These are phyloP conservation scores for Caprella mutica DNA, from an alignment of 2,888 invertebrate species.

Conservation along the genomic window DNA sequence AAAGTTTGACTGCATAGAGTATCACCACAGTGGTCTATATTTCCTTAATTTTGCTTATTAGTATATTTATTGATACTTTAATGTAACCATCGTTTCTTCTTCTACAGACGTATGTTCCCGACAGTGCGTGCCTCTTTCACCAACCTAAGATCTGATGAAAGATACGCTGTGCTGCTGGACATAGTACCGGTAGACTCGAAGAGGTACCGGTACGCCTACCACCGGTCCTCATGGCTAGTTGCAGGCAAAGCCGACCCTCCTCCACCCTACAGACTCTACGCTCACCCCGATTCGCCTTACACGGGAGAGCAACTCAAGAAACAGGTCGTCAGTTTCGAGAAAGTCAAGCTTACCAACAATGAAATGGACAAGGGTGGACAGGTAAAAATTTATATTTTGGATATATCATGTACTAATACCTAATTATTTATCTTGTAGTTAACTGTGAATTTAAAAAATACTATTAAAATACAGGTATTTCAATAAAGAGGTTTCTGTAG, in stretches of 20 bases:
- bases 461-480: too few relatives aligned
- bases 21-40: background rate
- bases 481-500: too few relatives aligned
- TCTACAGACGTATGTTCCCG: conserved; percentile 67
- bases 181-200: conserved; percentile 94
- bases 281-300: conserved; percentile 93
- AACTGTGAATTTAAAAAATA: too few relatives aligned
- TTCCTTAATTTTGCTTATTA: background rate
- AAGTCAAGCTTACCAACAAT: conserved; percentile 72
- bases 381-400: too few relatives aligned
- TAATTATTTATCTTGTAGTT: background rate
- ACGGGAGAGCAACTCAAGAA: conserved; percentile 88
- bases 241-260: conserved; percentile 98
- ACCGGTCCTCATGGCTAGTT: conserved; percentile 93
- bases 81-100: conserved; percentile 15
- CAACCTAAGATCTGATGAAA: conserved; percentile 53
- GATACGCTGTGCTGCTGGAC: conserved; percentile 72
- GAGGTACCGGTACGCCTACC: conserved; percentile 92
- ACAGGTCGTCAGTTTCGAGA: conserved; percentile 79
- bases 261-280: conserved; percentile 80
- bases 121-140: conserved; percentile 63
- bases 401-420: too few relatives aligned
- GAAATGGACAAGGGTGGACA: conserved; percentile 67
- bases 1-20: too few relatives aligned
- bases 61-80: background rate